Percentiles rank a stretch among this genome's conserved stretches.
phyloP scores from a whole-genome alignment of 2,888 invertebrate species.

The Imbricaverruca yamaguchii region DNA sequence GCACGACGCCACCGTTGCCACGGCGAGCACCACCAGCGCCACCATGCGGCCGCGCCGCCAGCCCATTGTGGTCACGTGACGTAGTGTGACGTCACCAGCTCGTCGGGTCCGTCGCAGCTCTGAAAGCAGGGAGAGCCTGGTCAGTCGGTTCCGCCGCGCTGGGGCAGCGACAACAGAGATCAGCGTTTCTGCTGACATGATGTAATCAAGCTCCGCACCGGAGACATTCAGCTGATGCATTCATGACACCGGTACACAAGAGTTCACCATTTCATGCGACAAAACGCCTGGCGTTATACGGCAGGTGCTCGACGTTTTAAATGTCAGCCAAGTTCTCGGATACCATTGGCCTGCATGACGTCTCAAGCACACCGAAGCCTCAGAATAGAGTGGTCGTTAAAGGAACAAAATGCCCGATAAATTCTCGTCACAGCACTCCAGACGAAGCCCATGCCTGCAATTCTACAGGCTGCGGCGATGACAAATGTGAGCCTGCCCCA shows the following conservation, averaged over 20 bases:
- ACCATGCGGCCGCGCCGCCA: background rate
- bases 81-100: background rate
- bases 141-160: background rate
- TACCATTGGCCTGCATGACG: no score
- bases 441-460: no score
- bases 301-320: no score
- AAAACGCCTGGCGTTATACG: background rate
- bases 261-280: background rate
- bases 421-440: no score
- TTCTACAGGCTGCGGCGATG: no score
- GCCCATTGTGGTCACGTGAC: background rate
- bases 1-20: background rate
- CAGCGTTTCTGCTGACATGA: background rate
- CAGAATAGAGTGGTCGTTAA: no score
- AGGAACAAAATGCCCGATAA: no score
- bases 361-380: no score
- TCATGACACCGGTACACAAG: background rate
- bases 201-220: background rate
- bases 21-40: background rate
- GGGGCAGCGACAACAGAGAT: background rate
- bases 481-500: no score
- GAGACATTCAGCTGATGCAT: background rate
- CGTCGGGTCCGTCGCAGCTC: background rate
- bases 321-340: no score
- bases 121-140: background rate